Evolutionary conservation across 2,888 invertebrate genomes (phyloP), one percentile per base, ranked within the genome.

Genomic region (Dinocampus coccinellae): DNA sequence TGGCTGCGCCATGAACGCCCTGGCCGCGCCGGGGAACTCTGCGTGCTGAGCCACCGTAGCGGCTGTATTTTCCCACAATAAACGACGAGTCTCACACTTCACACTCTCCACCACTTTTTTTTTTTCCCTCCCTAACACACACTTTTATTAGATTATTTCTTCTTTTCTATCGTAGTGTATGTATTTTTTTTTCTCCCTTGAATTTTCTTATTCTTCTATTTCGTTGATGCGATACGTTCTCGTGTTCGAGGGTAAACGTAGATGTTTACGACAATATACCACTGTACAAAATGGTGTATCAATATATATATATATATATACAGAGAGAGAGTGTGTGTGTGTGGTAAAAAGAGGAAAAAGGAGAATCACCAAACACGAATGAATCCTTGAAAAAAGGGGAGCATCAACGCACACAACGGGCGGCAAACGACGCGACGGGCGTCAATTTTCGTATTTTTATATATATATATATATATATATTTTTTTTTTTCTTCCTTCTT

Each of bases 1-100:
- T 92, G 94, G 94, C 92, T 94, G 94, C 92, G 94, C 94, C 94
- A 94, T 94, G 92, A 91, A 93, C 91, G 92, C 92, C 91, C 92
- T 92, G 91, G 92, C 92, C 91, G 92, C 92, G 88, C 89, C 89
- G 88, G 89, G 89, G 88, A 89, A 89, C 86, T 89, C 89, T 88
- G 89, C 88, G 88, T 89, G 88, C 88, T 89, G 89, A 89, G 89
- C 89, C 89, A 89, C 89, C 88, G 88, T 89, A 88, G 88, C 88
- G 85, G 87, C 87, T 87, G 82, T 87, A 83, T 87, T 87, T 86
- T 87, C 86, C 86, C 87, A 85, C 87, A 82, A 81, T 74, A 75
- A 80, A 81, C 78, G 79, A 81, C 78, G 77, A 82, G 80, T 82
- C 82, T 82, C 83, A 84, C 82, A 81, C 81, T 73, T 75, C 80